Evolutionary conservation across 2,888 invertebrate genomes (phyloP), one percentile per base, ranked within the genome.

Genomic region (Leuctra nigra): DNA sequence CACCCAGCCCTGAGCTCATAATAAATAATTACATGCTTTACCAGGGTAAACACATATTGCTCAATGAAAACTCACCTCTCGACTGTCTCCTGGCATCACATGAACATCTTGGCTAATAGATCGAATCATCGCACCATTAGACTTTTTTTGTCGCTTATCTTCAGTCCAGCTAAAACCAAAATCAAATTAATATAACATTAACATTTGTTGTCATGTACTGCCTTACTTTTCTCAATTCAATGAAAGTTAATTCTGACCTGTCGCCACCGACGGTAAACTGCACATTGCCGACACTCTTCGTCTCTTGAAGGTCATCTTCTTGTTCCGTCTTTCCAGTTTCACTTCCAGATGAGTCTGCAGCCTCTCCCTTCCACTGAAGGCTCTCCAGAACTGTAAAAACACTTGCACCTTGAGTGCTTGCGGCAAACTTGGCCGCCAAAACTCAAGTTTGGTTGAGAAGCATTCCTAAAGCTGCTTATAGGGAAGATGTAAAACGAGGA

Each of bases 291-390:
- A 61, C 44, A 41, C 57, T 62, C 56, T 53, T 61, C 23, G 64
- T 58, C 61, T 44, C 61, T 59, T 33, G 66, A 20, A 57, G 66
- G 33, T 72, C 73, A 58, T 74, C 74, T 22, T 69, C 69, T 50
- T 75, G 76, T 20, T 62, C 62, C 35, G 47, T 58, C 65, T 75
- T 77, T 53, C 78, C 78, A 11, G 75, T 73, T 62, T 79, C 79
- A 63, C 79, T 79, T 61, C 77, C 76, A 20, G 79, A 79, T 1
- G 79, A 79, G 64, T 79, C 78, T 25, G 59, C 60, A 4, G 57
- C 57, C 35, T 62, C 62, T 9, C 58, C 54, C 25, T 62, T 61
- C 59, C 57, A 63, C 9, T 57, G 62, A 48, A 62, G 59, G 36
- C 56, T 57, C 41, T 59, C 59, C 36, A 54, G 39, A 38, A 54